phyloP scores from a whole-genome alignment of 2,888 invertebrate genomes.

The Epinotia ramella region DNA sequence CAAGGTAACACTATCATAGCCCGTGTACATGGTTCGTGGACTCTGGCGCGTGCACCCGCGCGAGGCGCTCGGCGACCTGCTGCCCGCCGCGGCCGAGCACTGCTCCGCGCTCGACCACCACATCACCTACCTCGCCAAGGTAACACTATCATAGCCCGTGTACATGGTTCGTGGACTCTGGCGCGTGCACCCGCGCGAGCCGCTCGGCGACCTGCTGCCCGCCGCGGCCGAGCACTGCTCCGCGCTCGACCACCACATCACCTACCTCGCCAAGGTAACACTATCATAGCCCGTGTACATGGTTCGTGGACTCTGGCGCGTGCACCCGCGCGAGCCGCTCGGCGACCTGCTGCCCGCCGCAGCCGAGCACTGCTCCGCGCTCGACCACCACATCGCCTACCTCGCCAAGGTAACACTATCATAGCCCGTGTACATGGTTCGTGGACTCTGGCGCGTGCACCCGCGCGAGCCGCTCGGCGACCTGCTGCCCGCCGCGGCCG shows the following conservation, averaged over 20 bases:
- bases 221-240: slow-evolving; percentile 95
- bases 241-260: slow-evolving; percentile 95
- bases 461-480: not conserved
- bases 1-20: slow-evolving; percentile 58
- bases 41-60: slow-evolving; percentile 93
- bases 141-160: slow-evolving; percentile 45
- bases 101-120: slow-evolving; percentile 95
- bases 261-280: slow-evolving; percentile 81
- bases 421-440: too few relatives aligned
- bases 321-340: slow-evolving; percentile 96
- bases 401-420: slow-evolving; percentile 65
- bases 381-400: slow-evolving; percentile 95
- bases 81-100: slow-evolving; percentile 95
- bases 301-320: slow-evolving; percentile 78
- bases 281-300: too few relatives aligned
- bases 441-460: not conserved
- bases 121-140: slow-evolving; percentile 87
- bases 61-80: slow-evolving; percentile 93
- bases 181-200: slow-evolving; percentile 1
- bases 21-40: too few relatives aligned
- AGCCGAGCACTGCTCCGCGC: slow-evolving; percentile 94
- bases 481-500: slow-evolving; percentile 91
- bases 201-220: slow-evolving; percentile 78
- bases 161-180: too few relatives aligned
- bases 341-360: slow-evolving; percentile 94